Evolutionary conservation across 2,888 invertebrate species (phyloP).

Genomic region (Agrochola lota): DNA sequence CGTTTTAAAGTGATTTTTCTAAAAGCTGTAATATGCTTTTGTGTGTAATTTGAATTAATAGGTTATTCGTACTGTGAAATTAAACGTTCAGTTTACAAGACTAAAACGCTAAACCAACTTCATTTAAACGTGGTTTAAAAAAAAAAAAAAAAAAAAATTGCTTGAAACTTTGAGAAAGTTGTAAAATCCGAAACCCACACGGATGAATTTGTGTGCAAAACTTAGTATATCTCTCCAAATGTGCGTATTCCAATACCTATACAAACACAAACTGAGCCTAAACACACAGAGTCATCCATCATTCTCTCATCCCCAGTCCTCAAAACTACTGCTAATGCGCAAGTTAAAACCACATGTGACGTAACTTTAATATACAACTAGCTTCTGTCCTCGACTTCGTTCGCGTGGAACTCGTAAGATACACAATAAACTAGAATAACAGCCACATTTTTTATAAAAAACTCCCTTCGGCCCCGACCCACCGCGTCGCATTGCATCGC

Average conservation of each 20-base stretch:
- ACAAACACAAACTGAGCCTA: conserved; percentile 29
- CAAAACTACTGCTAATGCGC: conserved; percentile 43
- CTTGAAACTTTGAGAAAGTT: no score
- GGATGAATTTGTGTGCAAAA: neutral
- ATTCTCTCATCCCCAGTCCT: conserved; percentile 18
- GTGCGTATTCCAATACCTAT: neutral
- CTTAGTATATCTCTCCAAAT: neutral
- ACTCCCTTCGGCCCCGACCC: neutral
- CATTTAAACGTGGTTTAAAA: neutral
- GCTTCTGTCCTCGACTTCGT: neutral
- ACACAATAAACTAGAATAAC: neutral
- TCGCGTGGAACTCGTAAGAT: no score
- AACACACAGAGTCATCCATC: conserved; percentile 46
- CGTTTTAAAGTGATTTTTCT: neutral
- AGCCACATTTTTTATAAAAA: no score
- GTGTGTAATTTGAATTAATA: neutral
- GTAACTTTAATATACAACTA: conserved; percentile 24
- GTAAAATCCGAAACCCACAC: neutral
- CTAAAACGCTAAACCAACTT: neutral
- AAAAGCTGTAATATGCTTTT: neutral
- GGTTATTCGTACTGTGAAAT: neutral
- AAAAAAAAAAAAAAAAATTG: neutral
- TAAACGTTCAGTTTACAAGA: no score
- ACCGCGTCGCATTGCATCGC: neutral
- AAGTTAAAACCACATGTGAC: conserved; percentile 53